Percentiles rank a stretch among this genome's conserved stretches.
These are phyloP conservation scores for Pipistrellus nathusii DNA, from an alignment of 2,797 vertebrate species.

Conservation along the genomic window DNA sequence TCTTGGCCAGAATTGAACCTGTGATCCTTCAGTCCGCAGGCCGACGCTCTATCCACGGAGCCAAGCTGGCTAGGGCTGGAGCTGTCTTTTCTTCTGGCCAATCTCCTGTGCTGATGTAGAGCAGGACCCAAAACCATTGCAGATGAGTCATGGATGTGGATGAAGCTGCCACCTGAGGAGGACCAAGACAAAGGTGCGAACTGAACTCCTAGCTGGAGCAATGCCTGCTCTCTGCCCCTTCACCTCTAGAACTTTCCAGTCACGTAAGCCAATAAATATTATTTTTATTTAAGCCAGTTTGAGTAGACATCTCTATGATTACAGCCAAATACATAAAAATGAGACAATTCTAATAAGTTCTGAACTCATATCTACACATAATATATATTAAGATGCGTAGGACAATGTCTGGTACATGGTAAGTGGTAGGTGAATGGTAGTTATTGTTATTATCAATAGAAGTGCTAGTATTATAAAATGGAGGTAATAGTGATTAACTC, in stretches of 20 bases:
- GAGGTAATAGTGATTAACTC: background rate
- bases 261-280: background rate
- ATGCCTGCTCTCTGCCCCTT: background rate
- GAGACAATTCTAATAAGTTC: slow-evolving; percentile 15
- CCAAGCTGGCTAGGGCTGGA: background rate
- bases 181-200: background rate
- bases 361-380: background rate
- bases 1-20: too few species aligned
- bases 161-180: background rate
- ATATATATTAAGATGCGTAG: background rate
- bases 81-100: background rate
- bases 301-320: slow-evolving; percentile 35
- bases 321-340: slow-evolving; percentile 11
- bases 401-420: background rate
- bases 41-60: too few species aligned
- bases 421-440: background rate
- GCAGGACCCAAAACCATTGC: background rate
- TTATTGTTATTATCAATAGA: slow-evolving; percentile 1
- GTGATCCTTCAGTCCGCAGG: too few species aligned
- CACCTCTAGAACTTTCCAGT: background rate
- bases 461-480: slow-evolving; percentile 22
- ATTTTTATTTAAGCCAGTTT: slow-evolving; percentile 3
- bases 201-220: background rate
- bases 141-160: background rate
- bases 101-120: background rate